Base-by-base conservation (phyloP, 1,140 invertebrate species). In the Papilio dardanus region DNA sequence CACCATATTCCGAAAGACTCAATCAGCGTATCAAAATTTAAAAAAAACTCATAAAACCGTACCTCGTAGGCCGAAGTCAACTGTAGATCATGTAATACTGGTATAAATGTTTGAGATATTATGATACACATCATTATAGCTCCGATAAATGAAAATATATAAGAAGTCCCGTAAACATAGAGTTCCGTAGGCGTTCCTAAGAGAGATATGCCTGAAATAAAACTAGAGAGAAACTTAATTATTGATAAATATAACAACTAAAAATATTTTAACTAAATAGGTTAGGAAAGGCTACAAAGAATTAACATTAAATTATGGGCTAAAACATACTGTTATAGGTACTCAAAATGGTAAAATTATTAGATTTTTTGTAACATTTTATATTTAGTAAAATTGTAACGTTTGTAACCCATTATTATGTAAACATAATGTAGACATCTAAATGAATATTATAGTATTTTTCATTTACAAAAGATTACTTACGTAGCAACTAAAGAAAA, bases 31-130 rank as follows among this genome's bases (percentile, higher is more conserved):
- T n/a, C 16, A 19, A 1, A 58, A 2, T 58, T 24, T 24, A 24
- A 24, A 54, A 28, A 14, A 24, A 58, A 21, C 0, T 24, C 0
- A 7, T 8, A 7, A 54, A 54, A 1, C 16, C 6, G 24, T 93
- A 96, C 96, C 94, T 98, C 96, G 93, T 98, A 98, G 21, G 96
- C 96, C 66, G 97, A 98, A 54, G 97, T 98, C 4, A 98, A 83
- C 81, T 95, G 94, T 4, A 98, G 94, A n/a, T 96, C 95, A 81
- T 97, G 96, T 82, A 97, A 97, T 0, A 98, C 96, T 0, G 97
- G 97, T 42, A 98, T 87, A 85, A 96, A 97, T 31, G 97, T 94
- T 77, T 94, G 94, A 1, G 94, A 95, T 81, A 97, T 94, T 6
- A 96, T 89, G 14, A 96, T 79, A 8, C 95, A 95, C 85, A 96